phyloP scores from a whole-genome alignment of 2,888 invertebrate species.

The Pristionchus maxplancki region DNA sequence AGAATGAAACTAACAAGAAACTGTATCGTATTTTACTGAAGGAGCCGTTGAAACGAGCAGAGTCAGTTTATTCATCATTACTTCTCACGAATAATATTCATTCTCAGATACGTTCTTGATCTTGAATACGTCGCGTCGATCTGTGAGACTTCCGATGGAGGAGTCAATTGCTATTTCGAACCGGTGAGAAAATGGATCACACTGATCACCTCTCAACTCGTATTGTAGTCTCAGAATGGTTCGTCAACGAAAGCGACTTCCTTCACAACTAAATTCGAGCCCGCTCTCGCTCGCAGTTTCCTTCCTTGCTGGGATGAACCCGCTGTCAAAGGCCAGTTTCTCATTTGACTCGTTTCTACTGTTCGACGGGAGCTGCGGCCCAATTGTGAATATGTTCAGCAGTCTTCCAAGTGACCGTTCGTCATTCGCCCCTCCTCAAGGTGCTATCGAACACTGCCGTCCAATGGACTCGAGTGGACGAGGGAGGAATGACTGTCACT shows the following conservation, averaged over 20 bases:
- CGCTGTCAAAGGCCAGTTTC: constrained; percentile 60
- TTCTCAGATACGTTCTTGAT: constrained; percentile 60
- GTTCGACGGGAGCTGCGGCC: not conserved
- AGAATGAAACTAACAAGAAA: constrained; percentile 70
- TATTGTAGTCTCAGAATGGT: not conserved
- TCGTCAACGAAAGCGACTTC: constrained; percentile 43
- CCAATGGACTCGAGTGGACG: constrained; percentile 27
- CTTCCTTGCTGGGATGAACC: constrained; percentile 77
- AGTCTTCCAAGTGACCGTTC: constrained; percentile 39
- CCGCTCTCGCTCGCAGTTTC: constrained; percentile 72
- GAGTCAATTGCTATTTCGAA: constrained; percentile 62
- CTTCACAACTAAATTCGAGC: constrained; percentile 76
- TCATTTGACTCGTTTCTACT: not conserved
- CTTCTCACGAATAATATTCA: not conserved
- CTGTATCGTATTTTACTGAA: constrained; percentile 66
- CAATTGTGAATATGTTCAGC: not conserved
- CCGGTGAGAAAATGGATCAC: not conserved
- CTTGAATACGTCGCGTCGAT: constrained; percentile 62
- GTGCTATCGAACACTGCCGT: constrained; percentile 60
- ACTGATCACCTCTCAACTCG: no score
- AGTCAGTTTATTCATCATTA: constrained; percentile 48
- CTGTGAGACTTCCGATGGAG: constrained; percentile 59
- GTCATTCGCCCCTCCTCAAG: constrained; percentile 45
- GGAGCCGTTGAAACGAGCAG: constrained; percentile 59
- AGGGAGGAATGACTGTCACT: constrained; percentile 54